These are phyloP conservation scores for Lates calcarifer DNA, from an alignment of 2,113 vertebrate species.

Conservation along the genomic window DNA sequence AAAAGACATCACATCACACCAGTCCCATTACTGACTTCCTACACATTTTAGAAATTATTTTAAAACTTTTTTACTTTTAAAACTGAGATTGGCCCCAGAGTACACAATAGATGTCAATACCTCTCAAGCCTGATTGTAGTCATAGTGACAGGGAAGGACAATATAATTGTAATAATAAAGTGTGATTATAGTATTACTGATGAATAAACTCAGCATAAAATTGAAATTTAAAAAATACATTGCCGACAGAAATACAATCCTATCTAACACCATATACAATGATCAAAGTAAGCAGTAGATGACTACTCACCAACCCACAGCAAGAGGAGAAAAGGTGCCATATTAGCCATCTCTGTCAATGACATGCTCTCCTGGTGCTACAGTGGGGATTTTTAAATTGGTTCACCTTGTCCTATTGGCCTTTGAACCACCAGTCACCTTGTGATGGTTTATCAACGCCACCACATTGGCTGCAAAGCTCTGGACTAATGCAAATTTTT, in stretches of 20 bases:
- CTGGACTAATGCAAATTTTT: not conserved
- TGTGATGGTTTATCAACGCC: not conserved
- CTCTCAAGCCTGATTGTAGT: too few species aligned
- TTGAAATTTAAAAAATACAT: not conserved
- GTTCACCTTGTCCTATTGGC: not conserved
- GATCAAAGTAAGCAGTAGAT: too few species aligned
- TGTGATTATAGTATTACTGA: too few species aligned
- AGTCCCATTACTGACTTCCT: too few species aligned
- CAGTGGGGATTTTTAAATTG: not conserved
- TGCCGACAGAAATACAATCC: not conserved
- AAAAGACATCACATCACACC: too few species aligned
- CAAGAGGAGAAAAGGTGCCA: not conserved
- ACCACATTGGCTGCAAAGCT: not conserved
- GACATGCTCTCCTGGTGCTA: not conserved
- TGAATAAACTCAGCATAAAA: too few species aligned
- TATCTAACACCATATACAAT: not conserved
- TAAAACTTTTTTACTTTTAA: too few species aligned
- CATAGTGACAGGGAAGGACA: too few species aligned
- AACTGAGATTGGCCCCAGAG: too few species aligned
- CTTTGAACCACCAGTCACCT: not conserved
- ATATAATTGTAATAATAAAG: too few species aligned
- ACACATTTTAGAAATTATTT: too few species aligned
- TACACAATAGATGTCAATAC: too few species aligned
- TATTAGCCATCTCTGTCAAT: not conserved
- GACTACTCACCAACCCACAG: conserved; percentile 22